Percentiles rank a stretch among this genome's conserved stretches.
Conservation (phyloP, 1,140 invertebrate genomes). For the Heliconius congener region DNA sequence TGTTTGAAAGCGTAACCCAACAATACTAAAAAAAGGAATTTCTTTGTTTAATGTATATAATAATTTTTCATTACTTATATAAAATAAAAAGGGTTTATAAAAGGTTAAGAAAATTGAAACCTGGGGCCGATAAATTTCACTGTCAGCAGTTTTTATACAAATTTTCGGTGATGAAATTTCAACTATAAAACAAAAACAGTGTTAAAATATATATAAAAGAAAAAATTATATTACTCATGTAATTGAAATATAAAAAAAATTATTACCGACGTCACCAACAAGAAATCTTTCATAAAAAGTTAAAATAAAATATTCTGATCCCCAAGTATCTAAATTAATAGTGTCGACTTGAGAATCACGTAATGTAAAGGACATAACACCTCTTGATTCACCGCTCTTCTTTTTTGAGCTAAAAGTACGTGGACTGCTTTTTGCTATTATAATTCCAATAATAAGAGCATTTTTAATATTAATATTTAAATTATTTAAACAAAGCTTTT, state of each 20-base stretch:
- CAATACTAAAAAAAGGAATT: too few species aligned
- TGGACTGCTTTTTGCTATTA: conserved; percentile 74
- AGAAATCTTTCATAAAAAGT: conserved; percentile 82
- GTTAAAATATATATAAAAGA: not conserved
- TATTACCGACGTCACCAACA: conserved; percentile 84
- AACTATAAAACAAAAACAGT: conserved; percentile 73
- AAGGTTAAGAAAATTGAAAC: conserved; percentile 52
- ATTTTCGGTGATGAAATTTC: conserved; percentile 84
- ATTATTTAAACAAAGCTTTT: conserved; percentile 67
- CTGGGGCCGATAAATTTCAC: conserved; percentile 83
- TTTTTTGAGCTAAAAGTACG: conserved; percentile 66
- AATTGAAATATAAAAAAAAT: conserved; percentile 1
- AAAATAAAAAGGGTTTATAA: too few species aligned
- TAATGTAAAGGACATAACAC: conserved; percentile 87
- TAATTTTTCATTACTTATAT: too few species aligned
- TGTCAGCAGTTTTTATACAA: conserved; percentile 80
- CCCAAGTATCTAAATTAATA: conserved; percentile 87
- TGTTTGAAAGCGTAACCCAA: too few species aligned
- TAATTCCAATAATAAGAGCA: conserved; percentile 71
- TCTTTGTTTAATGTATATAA: too few species aligned
- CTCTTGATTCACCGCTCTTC: conserved; percentile 76
- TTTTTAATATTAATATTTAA: conserved; percentile 76
- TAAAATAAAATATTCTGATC: conserved; percentile 82
- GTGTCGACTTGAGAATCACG: conserved; percentile 85
- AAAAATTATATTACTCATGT: not conserved